A percentile compares a stretch with the other conserved stretches of the same genome.
These are phyloP conservation scores for Philypnodon macrostomus DNA, from an alignment of 2,797 vertebrate genomes.

Conservation along the genomic window DNA sequence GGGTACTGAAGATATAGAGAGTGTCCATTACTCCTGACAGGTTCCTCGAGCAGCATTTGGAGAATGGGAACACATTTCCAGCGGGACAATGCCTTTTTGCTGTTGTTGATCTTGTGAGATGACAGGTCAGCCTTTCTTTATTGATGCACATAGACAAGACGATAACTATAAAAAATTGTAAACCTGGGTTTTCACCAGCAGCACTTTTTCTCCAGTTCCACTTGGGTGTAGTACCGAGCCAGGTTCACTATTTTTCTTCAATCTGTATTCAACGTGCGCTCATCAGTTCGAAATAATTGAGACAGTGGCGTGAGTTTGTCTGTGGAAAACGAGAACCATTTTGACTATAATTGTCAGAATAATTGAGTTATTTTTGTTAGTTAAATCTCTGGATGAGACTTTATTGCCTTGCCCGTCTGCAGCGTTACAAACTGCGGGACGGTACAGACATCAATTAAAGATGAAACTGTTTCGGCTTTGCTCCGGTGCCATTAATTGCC, in stretches of 20 bases:
- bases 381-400: conserved; percentile 6
- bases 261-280: conserved; percentile 9
- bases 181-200: conserved; percentile 55
- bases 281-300: conserved; percentile 12
- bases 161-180: neutral
- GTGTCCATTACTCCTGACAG: too few relatives aligned
- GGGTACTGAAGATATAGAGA: too few relatives aligned
- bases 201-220: conserved; percentile 49
- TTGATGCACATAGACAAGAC: neutral
- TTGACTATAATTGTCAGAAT: conserved; percentile 11
- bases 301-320: neutral
- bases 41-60: too few relatives aligned
- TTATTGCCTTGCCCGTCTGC: conserved; percentile 4
- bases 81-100: too few relatives aligned
- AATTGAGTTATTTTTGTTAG: conserved; percentile 1
- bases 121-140: too few relatives aligned
- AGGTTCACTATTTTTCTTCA: conserved; percentile 4
- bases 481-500: conserved; percentile 56
- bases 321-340: neutral
- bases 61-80: too few relatives aligned
- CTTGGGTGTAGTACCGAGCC: conserved; percentile 16
- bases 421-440: conserved; percentile 26
- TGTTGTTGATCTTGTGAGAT: too few relatives aligned
- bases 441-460: conserved; percentile 38
- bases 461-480: conserved; percentile 38